phyloP scores from a whole-genome alignment of 2,888 invertebrate species.

The Doris montereyensis region DNA sequence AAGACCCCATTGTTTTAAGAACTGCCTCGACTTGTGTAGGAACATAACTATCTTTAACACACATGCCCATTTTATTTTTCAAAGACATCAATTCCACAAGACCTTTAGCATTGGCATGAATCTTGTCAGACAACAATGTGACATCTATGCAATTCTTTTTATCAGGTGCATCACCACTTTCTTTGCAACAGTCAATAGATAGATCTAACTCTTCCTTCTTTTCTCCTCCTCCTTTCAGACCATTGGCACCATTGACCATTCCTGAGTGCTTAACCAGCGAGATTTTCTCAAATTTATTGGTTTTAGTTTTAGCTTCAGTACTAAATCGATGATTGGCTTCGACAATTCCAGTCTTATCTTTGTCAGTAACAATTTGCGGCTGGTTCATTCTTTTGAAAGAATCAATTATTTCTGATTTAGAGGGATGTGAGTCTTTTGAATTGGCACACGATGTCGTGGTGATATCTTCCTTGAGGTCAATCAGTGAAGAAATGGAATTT shows the following conservation, averaged over 20 bases:
- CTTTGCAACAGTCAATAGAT: not conserved
- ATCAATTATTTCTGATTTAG: no score
- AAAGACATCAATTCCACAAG: no score
- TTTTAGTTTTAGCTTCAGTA: not conserved
- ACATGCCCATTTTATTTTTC: not conserved
- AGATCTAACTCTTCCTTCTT: not conserved
- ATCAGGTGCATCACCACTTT: not conserved
- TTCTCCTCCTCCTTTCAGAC: not conserved
- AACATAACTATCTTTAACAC: not conserved
- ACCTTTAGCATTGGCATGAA: no score
- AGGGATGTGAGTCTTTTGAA: no score
- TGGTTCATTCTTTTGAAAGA: conserved; percentile 39
- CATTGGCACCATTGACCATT: conserved; percentile 40
- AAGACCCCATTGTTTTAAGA: not conserved
- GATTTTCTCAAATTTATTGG: not conserved
- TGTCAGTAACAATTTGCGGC: conserved; percentile 31
- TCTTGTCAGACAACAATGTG: no score
- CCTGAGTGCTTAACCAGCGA: not conserved
- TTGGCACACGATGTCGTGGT: not conserved
- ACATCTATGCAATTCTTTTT: no score
- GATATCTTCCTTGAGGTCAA: not conserved
- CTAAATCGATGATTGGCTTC: not conserved
- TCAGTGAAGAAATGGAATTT: not conserved
- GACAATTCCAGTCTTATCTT: not conserved
- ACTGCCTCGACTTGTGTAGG: no score